Percentiles rank a stretch among this genome's conserved stretches.
Conservation (phyloP, 2,797 vertebrate genomes). For the Cirrhinus molitorella region DNA sequence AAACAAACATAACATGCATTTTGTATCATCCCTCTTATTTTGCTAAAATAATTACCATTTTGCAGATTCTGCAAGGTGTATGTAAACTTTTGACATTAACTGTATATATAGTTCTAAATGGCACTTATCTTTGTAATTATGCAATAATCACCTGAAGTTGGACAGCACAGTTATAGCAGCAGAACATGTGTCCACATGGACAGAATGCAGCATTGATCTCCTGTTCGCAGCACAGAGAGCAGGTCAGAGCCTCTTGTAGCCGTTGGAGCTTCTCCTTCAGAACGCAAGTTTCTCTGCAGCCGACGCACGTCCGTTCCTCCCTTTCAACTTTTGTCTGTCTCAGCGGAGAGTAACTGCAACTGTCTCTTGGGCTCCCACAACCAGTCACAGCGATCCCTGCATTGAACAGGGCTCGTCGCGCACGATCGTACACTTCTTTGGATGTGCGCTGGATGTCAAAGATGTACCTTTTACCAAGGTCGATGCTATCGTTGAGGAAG, state of each 20-base stretch:
- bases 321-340: slow-evolving; percentile 37
- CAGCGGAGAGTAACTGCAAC: slow-evolving; percentile 72
- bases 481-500: slow-evolving; percentile 95
- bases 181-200: slow-evolving; percentile 88
- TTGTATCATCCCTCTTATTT: too few species aligned
- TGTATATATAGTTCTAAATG: not conserved
- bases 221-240: slow-evolving; percentile 84
- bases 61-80: too few species aligned
- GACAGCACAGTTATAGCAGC: slow-evolving; percentile 83
- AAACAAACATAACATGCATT: too few species aligned
- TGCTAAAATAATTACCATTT: too few species aligned
- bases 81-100: too few species aligned
- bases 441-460: slow-evolving; percentile 89
- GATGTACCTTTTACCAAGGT: slow-evolving; percentile 87
- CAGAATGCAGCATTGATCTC: slow-evolving; percentile 87
- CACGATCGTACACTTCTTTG: slow-evolving; percentile 87
- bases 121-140: not conserved
- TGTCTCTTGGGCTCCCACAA: slow-evolving; percentile 68
- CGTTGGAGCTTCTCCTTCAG: slow-evolving; percentile 84
- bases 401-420: slow-evolving; percentile 84
- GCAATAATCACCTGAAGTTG: slow-evolving; percentile 81
- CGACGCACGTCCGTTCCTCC: slow-evolving; percentile 69
- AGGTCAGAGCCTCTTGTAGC: slow-evolving; percentile 86
- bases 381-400: slow-evolving; percentile 81
- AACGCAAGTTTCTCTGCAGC: slow-evolving; percentile 80